These are phyloP conservation scores for Cryptocephalus primarius DNA, from an alignment of 2,888 invertebrate species.

Conservation along the genomic window DNA sequence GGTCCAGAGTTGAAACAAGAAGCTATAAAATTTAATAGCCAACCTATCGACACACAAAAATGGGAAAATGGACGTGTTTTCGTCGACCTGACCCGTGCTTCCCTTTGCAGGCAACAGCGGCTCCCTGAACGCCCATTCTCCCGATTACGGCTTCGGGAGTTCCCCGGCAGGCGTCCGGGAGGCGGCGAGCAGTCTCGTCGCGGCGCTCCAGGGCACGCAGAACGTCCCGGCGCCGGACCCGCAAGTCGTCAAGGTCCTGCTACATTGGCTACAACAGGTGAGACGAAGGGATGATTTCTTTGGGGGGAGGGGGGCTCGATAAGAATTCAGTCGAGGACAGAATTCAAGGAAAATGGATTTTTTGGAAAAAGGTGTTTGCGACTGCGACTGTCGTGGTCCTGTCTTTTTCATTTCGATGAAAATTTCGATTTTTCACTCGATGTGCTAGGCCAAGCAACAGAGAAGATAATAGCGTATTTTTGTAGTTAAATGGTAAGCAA, in stretches of 20 bases:
- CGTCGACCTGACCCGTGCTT: too few relatives aligned
- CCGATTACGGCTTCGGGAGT: constrained; percentile 32
- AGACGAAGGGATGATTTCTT: constrained; percentile 4
- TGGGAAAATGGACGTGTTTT: too few relatives aligned
- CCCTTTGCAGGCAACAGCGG: constrained; percentile 27
- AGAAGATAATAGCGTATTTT: too few relatives aligned
- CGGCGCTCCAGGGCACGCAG: constrained; percentile 49
- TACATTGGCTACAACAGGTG: constrained; percentile 52
- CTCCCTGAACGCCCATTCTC: constrained; percentile 33
- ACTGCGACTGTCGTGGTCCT: background rate
- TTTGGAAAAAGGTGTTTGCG: too few relatives aligned
- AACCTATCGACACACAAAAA: too few relatives aligned
- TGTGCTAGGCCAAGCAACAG: too few relatives aligned
- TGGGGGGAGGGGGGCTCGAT: background rate
- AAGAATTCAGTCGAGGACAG: background rate
- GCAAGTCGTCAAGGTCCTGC: constrained; percentile 51
- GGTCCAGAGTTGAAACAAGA: too few relatives aligned
- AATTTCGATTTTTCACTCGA: too few relatives aligned
- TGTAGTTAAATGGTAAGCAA: too few relatives aligned
- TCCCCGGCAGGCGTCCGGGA: constrained; percentile 43
- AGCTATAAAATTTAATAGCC: too few relatives aligned
- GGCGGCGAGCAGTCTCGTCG: constrained; percentile 52
- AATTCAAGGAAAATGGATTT: background rate
- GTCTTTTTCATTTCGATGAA: too few relatives aligned
- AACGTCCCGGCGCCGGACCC: constrained; percentile 57